These are phyloP conservation scores for Pseudolycoriella hygida DNA, from an alignment of 2,888 invertebrate species.

Conservation along the genomic window DNA sequence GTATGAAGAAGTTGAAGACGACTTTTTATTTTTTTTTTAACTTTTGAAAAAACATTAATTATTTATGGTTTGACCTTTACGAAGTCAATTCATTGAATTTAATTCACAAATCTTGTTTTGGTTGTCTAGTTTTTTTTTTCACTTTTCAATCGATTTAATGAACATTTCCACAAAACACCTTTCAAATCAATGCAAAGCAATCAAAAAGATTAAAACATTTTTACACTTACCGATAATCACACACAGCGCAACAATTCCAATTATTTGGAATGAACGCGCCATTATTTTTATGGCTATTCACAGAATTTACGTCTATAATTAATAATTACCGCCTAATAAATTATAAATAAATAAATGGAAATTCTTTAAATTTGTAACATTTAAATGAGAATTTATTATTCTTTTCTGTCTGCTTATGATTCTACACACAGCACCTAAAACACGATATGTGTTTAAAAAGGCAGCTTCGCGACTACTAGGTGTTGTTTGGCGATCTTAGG, in stretches of 20 bases:
- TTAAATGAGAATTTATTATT: background rate
- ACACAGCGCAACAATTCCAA: constrained; percentile 24
- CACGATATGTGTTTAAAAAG: constrained; percentile 18
- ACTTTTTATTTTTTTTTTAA: too few species aligned
- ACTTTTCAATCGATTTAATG: background rate
- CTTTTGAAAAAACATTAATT: too few species aligned
- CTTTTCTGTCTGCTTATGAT: background rate
- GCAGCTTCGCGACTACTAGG: constrained; percentile 31
- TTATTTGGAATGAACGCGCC: constrained; percentile 26
- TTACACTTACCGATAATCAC: constrained; percentile 23
- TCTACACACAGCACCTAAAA: constrained; percentile 4
- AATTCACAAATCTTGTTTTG: too few species aligned
- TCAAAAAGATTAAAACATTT: too few species aligned
- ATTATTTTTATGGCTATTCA: constrained; percentile 13
- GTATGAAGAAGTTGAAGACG: background rate
- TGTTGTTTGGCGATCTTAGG: constrained; percentile 27
- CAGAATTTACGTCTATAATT: constrained; percentile 2
- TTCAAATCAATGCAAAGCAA: too few species aligned
- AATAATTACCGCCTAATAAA: constrained; percentile 2
- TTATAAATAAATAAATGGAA: background rate
- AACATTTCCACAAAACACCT: background rate
- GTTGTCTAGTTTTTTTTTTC: too few species aligned
- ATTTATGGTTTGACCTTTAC: too few species aligned
- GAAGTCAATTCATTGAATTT: too few species aligned
- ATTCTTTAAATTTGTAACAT: background rate